Evolutionary conservation across 2,113 vertebrate genomes (phyloP).

Genomic region (Zingel zingel): DNA sequence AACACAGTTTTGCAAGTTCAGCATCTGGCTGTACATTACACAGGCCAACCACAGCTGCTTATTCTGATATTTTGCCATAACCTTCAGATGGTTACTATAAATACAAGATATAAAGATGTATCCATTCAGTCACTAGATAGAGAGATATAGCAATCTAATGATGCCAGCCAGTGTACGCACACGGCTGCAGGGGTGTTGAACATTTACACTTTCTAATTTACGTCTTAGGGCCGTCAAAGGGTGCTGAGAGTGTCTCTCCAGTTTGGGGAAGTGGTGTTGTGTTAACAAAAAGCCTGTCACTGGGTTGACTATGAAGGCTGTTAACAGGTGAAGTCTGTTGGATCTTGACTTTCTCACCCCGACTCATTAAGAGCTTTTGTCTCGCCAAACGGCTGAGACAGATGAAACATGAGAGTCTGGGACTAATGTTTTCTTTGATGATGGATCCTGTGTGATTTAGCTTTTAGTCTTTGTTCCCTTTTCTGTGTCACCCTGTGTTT

Average conservation of each 20-base stretch:
- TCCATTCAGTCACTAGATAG: conserved; percentile 45
- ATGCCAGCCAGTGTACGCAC: conserved; percentile 39
- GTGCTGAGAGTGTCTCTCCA: conserved; percentile 21
- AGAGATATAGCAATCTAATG: conserved; percentile 35
- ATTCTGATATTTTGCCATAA: conserved; percentile 45
- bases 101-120: conserved; percentile 31
- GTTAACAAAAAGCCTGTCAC: conserved; percentile 23
- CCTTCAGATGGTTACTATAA: conserved; percentile 46
- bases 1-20: conserved; percentile 15
- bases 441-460: conserved; percentile 66
- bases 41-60: conserved; percentile 51
- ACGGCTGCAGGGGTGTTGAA: conserved; percentile 21
- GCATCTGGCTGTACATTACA: conserved; percentile 2
- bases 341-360: conserved; percentile 53
- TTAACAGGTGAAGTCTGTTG: conserved; percentile 43
- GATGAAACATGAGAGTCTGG: conserved; percentile 71
- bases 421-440: conserved; percentile 69
- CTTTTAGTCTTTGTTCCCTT: conserved; percentile 46
- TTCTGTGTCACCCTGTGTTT: conserved; percentile 13
- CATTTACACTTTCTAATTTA: conserved; percentile 46
- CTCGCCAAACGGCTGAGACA: conserved; percentile 39
- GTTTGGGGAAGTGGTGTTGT: conserved; percentile 33
- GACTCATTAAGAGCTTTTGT: conserved; percentile 65
- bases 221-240: conserved; percentile 20
- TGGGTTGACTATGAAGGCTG: conserved; percentile 55